phyloP scores from a whole-genome alignment of 1,140 invertebrate species.

The Aethina tumida region DNA sequence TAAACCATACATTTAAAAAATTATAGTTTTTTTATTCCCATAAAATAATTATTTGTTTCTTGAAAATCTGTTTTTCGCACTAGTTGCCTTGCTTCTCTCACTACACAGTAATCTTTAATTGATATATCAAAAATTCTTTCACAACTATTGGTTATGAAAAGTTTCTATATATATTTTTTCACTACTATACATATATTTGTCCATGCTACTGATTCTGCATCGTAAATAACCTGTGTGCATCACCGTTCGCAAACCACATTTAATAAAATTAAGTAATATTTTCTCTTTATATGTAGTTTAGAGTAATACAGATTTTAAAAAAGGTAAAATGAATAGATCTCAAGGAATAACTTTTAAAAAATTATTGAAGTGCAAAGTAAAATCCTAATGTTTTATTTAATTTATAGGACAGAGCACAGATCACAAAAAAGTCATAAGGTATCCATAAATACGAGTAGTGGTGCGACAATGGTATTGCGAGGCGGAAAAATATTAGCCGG shows the following conservation, averaged over 20 bases:
- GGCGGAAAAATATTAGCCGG: constrained; percentile 25
- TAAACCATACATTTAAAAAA: no score
- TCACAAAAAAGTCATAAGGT: constrained; percentile 17
- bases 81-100: no score
- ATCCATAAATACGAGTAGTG: constrained; percentile 13
- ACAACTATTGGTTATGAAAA: no score
- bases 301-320: constrained; percentile 2
- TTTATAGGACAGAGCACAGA: constrained; percentile 2
- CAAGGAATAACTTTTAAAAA: not conserved
- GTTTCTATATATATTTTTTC: no score
- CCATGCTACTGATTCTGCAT: no score
- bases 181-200: no score
- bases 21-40: no score
- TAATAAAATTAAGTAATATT: constrained; percentile 5
- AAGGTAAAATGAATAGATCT: constrained; percentile 4
- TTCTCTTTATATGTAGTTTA: not conserved
- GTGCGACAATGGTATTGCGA: constrained; percentile 17
- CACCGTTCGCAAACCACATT: no score
- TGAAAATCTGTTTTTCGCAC: no score
- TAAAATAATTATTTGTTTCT: no score
- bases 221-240: not conserved
- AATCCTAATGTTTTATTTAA: not conserved
- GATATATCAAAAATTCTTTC: no score
- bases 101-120: no score
- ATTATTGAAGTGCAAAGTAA: not conserved